These are phyloP conservation scores for Microchrysa polita DNA, from an alignment of 2,888 invertebrate species.

Conservation along the genomic window DNA sequence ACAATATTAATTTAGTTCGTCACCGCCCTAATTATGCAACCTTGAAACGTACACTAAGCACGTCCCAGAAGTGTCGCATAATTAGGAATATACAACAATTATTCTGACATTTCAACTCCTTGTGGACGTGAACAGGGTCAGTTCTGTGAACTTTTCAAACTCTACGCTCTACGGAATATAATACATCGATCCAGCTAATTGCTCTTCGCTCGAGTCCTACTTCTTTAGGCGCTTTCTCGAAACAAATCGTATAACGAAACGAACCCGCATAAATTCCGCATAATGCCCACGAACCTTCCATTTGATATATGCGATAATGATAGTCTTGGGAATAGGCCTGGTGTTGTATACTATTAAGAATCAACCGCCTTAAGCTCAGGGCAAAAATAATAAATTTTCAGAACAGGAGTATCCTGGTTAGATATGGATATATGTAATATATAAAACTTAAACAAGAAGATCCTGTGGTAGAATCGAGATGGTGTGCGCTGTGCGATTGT, in stretches of 20 bases:
- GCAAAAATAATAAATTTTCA: not conserved
- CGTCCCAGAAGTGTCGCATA: not conserved
- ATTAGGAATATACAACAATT: not conserved
- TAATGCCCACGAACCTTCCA: slow-evolving; percentile 5
- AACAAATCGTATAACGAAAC: not conserved
- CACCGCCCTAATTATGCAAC: not conserved
- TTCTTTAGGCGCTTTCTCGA: not conserved
- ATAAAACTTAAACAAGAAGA: not conserved
- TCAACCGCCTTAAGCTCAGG: not conserved
- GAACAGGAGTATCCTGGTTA: not conserved
- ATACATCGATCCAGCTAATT: too few relatives aligned
- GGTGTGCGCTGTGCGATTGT: not conserved
- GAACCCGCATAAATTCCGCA: slow-evolving; percentile 1
- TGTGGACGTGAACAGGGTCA: not conserved
- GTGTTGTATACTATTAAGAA: slow-evolving; percentile 21
- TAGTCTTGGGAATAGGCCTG: slow-evolving; percentile 20
- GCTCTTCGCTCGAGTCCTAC: not conserved
- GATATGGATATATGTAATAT: not conserved
- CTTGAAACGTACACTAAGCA: not conserved
- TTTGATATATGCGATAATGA: slow-evolving; percentile 1
- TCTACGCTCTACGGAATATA: too few relatives aligned
- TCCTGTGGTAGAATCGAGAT: not conserved
- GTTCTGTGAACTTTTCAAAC: not conserved
- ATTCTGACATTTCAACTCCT: not conserved
- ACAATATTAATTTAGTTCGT: too few relatives aligned